Evolutionary conservation across 2,888 invertebrate genomes (phyloP).

Genomic region (Blomia tropicalis): DNA sequence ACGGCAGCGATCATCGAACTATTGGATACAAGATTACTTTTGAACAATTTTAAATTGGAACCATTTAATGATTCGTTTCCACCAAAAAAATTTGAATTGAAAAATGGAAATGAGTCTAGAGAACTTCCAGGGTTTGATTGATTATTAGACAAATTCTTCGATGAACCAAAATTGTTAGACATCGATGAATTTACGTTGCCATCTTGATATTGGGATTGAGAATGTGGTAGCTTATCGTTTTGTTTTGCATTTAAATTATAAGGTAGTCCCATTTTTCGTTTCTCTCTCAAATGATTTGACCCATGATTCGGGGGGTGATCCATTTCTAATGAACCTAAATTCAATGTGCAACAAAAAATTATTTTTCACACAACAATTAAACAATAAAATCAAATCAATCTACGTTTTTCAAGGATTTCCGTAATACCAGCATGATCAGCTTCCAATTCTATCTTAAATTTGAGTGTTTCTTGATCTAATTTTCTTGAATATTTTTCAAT

Average conservation of each 20-base stretch:
- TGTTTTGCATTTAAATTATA: conserved; percentile 13
- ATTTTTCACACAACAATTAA: conserved; percentile 19
- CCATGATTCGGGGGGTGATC: conserved; percentile 44
- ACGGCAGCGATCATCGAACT: conserved; percentile 54
- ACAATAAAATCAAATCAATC: conserved; percentile 22
- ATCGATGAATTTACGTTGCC: not conserved
- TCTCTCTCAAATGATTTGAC: conserved; percentile 23
- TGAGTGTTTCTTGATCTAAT: conserved; percentile 74
- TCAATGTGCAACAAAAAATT: too few species aligned
- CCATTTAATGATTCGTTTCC: not conserved
- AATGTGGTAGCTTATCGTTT: conserved; percentile 5
- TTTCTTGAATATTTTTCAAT: conserved; percentile 79
- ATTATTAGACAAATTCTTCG: not conserved
- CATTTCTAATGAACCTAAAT: conserved; percentile 64
- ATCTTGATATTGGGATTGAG: not conserved
- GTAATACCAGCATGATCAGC: conserved; percentile 97
- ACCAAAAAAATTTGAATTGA: not conserved
- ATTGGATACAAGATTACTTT: not conserved
- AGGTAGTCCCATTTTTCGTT: conserved; percentile 15
- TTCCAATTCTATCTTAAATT: conserved; percentile 96
- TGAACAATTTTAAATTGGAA: conserved; percentile 6
- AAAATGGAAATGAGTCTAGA: not conserved
- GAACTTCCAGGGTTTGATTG: not conserved
- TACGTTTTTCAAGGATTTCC: conserved; percentile 70
- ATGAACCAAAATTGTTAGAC: conserved; percentile 6